Percentiles rank a stretch among this genome's conserved stretches.
Conservation (phyloP, 2,888 invertebrate species). For the Cryptocheilus praepositus region DNA sequence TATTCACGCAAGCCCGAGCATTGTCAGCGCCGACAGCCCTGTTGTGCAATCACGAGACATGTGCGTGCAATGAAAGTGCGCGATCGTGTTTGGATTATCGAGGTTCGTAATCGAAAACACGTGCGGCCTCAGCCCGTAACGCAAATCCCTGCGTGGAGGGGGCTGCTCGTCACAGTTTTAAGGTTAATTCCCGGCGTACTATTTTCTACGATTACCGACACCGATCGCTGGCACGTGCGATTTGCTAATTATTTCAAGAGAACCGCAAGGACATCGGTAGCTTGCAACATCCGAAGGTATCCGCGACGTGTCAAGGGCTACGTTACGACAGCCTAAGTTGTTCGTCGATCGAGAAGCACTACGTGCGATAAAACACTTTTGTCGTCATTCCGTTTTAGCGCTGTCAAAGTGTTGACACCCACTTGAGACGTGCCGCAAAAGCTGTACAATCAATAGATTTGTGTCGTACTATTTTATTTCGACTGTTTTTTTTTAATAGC, state of each 20-base stretch:
- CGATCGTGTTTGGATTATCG: conserved; percentile 51
- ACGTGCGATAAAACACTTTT: no score
- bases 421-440: no score
- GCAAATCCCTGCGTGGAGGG: conserved; percentile 10
- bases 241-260: conserved; percentile 25
- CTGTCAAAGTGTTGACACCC: no score
- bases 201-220: conserved; percentile 26
- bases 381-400: no score
- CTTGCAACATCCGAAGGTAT: background rate
- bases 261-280: conserved; percentile 25
- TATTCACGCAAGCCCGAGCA: no score
- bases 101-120: conserved; percentile 49
- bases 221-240: conserved; percentile 32
- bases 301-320: no score
- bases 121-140: conserved; percentile 39
- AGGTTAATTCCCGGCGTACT: conserved; percentile 1
- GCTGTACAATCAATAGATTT: no score
- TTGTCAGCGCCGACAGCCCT: conserved; percentile 8
- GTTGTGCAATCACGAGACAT: conserved; percentile 34
- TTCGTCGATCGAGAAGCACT: no score
- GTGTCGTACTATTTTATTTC: no score
- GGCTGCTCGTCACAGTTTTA: background rate
- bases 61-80: conserved; percentile 35
- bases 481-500: no score
- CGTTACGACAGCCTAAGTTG: no score